Evolutionary conservation across 1,140 invertebrate species (phyloP).

Genomic region (Pomacea maculata): DNA sequence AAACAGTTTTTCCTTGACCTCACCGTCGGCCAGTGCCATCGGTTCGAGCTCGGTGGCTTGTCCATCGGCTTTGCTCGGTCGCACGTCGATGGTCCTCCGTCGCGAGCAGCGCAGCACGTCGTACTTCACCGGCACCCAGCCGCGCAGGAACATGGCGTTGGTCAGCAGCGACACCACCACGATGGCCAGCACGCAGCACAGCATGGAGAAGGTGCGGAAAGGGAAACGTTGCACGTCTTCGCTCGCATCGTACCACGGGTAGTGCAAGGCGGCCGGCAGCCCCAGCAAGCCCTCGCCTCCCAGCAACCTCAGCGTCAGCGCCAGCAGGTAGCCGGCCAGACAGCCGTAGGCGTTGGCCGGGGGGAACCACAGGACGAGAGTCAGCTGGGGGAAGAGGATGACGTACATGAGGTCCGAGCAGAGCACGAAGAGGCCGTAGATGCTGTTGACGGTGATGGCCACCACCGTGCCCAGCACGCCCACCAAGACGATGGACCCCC

Average conservation of each 20-base stretch:
- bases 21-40: too few relatives aligned
- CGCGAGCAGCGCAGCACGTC: slow-evolving; percentile 25
- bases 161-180: slow-evolving; percentile 39
- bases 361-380: slow-evolving; percentile 42
- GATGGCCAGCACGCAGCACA: slow-evolving; percentile 32
- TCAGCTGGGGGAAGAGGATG: slow-evolving; percentile 49
- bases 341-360: slow-evolving; percentile 93
- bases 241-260: slow-evolving; percentile 81
- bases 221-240: slow-evolving; percentile 55
- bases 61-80: background rate
- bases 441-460: slow-evolving; percentile 39
- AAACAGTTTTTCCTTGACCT: too few relatives aligned
- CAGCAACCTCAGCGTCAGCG: slow-evolving; percentile 81
- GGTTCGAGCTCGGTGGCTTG: background rate
- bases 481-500: slow-evolving; percentile 36
- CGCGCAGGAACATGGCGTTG: slow-evolving; percentile 35
- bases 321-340: slow-evolving; percentile 80
- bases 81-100: slow-evolving; percentile 16
- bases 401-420: slow-evolving; percentile 52
- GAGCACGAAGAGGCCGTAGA: slow-evolving; percentile 50
- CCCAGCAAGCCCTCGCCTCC: slow-evolving; percentile 87
- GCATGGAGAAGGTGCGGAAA: slow-evolving; percentile 51
- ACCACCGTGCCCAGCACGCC: slow-evolving; percentile 45
- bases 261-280: slow-evolving; percentile 82
- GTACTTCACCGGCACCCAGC: slow-evolving; percentile 22